phyloP scores from a whole-genome alignment of 2,888 invertebrate species.

The Drosophila mulleri region DNA sequence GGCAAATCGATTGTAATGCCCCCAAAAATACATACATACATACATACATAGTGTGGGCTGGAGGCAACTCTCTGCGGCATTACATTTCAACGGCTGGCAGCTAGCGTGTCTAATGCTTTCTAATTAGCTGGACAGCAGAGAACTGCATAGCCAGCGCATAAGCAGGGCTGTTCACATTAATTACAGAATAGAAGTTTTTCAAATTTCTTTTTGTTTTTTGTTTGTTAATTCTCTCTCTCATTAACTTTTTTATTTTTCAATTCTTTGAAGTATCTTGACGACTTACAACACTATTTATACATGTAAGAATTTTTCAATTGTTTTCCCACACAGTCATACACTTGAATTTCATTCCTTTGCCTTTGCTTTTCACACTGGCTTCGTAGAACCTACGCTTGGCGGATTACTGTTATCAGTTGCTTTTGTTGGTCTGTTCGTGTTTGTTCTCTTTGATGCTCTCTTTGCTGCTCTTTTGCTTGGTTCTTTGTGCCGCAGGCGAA shows the following conservation, averaged over 20 bases:
- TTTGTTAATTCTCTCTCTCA: background rate
- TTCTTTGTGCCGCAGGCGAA: constrained; percentile 32
- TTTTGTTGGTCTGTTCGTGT: constrained; percentile 6
- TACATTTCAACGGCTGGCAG: constrained; percentile 4
- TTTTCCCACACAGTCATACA: background rate
- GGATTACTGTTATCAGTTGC: constrained; percentile 54
- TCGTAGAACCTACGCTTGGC: constrained; percentile 21
- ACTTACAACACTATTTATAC: constrained; percentile 5
- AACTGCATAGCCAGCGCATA: background rate
- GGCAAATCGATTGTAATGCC: constrained; percentile 43
- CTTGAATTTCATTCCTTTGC: background rate
- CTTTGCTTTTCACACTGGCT: constrained; percentile 10
- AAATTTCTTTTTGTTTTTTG: background rate
- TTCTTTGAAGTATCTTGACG: background rate
- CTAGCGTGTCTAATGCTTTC: constrained; percentile 32
- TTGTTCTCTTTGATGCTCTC: constrained; percentile 5
- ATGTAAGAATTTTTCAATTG: background rate
- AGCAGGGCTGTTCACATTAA: constrained; percentile 10
- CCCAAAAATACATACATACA: background rate
- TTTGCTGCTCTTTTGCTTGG: constrained; percentile 1
- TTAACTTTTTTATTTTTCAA: background rate
- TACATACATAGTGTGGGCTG: background rate
- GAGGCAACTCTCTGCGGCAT: background rate
- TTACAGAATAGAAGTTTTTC: constrained; percentile 1
- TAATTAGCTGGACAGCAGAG: constrained; percentile 17